Conservation (phyloP, 2,888 invertebrate genomes). For the Hyposoter didymator region DNA sequence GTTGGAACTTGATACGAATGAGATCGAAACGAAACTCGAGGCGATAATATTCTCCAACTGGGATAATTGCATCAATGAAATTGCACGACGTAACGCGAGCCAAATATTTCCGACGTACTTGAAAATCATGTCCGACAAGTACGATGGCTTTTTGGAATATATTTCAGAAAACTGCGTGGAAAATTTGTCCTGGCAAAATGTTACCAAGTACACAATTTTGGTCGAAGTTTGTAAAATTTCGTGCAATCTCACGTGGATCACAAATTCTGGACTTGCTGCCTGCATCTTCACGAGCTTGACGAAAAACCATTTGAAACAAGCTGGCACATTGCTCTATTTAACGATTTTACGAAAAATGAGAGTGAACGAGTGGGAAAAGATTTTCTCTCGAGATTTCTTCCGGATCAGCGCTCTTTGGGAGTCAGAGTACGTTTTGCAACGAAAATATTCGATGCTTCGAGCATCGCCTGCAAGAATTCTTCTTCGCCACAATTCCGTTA, state of each 20-base stretch:
- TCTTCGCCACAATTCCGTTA: background rate
- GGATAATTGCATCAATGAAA: conserved; percentile 87
- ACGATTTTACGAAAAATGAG: conserved; percentile 84
- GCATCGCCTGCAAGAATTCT: background rate
- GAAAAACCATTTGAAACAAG: conserved; percentile 86
- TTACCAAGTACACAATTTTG: conserved; percentile 87
- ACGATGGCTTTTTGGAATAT: conserved; percentile 75
- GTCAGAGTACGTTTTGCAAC: conserved; percentile 72
- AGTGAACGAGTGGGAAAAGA: conserved; percentile 84
- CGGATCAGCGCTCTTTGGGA: conserved; percentile 77
- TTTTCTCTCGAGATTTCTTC: conserved; percentile 80
- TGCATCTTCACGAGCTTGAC: conserved; percentile 82
- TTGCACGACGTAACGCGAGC: conserved; percentile 85
- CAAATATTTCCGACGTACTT: conserved; percentile 84
- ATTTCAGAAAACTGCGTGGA: conserved; percentile 78
- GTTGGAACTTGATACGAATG: conserved; percentile 78
- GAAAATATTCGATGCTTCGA: background rate
- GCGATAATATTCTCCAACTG: conserved; percentile 87
- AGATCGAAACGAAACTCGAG: conserved; percentile 84
- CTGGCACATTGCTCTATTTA: conserved; percentile 87
- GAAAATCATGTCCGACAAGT: conserved; percentile 77
- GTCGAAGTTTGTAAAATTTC: conserved; percentile 84
- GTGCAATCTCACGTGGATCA: conserved; percentile 71
- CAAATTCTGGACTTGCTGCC: conserved; percentile 71
- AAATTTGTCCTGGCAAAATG: conserved; percentile 86